Conservation (phyloP, 2,797 vertebrate species). For the Toxotes lorentzi region DNA sequence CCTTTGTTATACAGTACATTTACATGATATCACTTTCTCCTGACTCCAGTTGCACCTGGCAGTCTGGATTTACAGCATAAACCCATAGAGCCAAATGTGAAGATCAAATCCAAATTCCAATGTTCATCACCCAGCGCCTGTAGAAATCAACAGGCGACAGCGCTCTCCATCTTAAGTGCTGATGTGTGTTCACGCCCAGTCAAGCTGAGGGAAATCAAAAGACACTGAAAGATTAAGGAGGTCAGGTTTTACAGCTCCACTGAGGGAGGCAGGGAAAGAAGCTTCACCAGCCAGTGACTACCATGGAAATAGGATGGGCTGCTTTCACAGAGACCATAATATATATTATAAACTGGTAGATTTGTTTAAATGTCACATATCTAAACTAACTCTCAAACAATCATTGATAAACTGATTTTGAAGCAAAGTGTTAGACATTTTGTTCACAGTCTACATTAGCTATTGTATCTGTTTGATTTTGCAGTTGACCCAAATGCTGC, state of each 20-base stretch:
- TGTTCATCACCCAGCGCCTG: slow-evolving; percentile 27
- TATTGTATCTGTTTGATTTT: slow-evolving; percentile 7
- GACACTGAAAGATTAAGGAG: slow-evolving; percentile 78
- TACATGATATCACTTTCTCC: neutral
- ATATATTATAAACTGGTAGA: slow-evolving; percentile 10
- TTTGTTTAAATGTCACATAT: slow-evolving; percentile 21
- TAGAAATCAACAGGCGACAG: slow-evolving; percentile 64
- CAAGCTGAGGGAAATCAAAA: slow-evolving; percentile 76
- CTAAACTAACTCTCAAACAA: neutral
- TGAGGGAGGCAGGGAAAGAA: slow-evolving; percentile 45
- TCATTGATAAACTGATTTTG: neutral
- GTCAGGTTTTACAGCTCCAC: slow-evolving; percentile 67
- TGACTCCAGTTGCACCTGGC: neutral
- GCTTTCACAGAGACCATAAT: slow-evolving; percentile 19
- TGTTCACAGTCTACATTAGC: neutral
- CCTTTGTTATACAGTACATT: neutral
- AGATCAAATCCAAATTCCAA: slow-evolving; percentile 32
- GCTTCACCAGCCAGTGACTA: slow-evolving; percentile 56
- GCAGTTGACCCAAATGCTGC: slow-evolving; percentile 7
- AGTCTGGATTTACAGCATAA: slow-evolving; percentile 1
- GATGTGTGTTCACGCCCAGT: slow-evolving; percentile 70
- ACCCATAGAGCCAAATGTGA: neutral
- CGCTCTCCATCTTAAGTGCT: slow-evolving; percentile 52
- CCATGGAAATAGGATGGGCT: slow-evolving; percentile 58
- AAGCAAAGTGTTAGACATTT: neutral